A percentile compares a stretch with the other conserved stretches of the same genome.
These are phyloP conservation scores for Nothocercus julius DNA, from an alignment of 2,113 vertebrate genomes.

Conservation along the genomic window DNA sequence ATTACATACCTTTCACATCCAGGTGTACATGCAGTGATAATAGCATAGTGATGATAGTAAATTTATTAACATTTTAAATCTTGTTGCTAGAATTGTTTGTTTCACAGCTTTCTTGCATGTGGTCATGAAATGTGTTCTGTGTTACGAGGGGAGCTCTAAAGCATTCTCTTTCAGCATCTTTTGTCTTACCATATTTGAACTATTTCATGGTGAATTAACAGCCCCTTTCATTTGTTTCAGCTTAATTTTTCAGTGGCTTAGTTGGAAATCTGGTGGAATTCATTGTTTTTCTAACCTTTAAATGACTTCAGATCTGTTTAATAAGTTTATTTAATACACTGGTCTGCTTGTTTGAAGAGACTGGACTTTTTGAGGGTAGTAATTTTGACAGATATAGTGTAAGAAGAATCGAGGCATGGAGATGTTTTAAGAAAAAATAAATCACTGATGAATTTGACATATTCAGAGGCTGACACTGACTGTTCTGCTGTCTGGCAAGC, in stretches of 20 bases:
- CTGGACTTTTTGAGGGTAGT: neutral
- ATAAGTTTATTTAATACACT: neutral
- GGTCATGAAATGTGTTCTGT: neutral
- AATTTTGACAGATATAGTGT: neutral
- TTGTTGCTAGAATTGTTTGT: neutral
- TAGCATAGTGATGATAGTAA: neutral
- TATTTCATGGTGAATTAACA: slow-evolving; percentile 46
- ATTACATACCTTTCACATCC: neutral
- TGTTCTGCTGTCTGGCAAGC: neutral
- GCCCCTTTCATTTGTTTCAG: slow-evolving; percentile 10
- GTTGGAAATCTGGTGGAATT: slow-evolving; percentile 8
- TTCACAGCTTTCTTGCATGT: neutral
- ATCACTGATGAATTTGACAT: neutral
- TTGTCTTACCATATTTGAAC: neutral
- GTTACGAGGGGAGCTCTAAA: neutral
- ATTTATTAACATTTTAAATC: neutral
- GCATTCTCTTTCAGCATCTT: slow-evolving; percentile 11
- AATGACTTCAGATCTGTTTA: neutral
- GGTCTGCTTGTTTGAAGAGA: neutral
- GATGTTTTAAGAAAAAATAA: neutral
- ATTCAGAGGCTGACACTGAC: neutral
- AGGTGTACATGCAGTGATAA: neutral
- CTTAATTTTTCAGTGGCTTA: neutral
- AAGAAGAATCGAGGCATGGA: neutral
- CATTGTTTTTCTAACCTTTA: neutral